A percentile compares a stretch with the other conserved stretches of the same genome.
Conservation (phyloP, 2,113 vertebrate genomes). For the Aegotheles bennettii region DNA sequence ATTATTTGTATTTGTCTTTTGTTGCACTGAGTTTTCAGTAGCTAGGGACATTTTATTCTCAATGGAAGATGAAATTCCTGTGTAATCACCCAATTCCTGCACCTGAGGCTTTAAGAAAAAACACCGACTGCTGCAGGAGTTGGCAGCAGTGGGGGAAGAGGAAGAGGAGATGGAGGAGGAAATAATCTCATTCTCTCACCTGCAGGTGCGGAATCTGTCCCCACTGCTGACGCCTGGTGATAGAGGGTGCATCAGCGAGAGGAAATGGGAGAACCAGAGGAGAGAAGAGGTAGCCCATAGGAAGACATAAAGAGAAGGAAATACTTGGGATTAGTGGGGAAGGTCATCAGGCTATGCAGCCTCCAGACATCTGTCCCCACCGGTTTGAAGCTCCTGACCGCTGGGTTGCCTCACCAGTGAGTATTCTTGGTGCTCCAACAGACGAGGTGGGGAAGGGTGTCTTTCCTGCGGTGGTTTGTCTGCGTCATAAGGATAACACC, state of each 20-base stretch:
- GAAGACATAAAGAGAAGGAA: constrained; percentile 50
- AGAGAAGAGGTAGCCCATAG: not conserved
- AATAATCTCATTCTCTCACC: constrained; percentile 53
- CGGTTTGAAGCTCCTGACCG: not conserved
- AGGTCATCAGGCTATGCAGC: not conserved
- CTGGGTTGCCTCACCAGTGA: not conserved
- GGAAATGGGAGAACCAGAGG: constrained; percentile 31
- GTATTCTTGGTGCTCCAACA: not conserved
- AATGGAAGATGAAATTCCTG: not conserved
- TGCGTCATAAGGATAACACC: not conserved
- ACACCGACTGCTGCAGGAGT: not conserved
- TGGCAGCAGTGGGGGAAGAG: constrained; percentile 27
- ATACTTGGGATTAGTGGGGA: constrained; percentile 7
- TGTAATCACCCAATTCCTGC: not conserved
- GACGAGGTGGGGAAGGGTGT: not conserved
- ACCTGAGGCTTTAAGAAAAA: constrained; percentile 41
- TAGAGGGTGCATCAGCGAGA: not conserved
- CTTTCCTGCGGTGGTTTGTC: not conserved
- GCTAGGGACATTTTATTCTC: not conserved
- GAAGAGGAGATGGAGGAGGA: constrained; percentile 55
- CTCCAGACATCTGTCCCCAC: constrained; percentile 15
- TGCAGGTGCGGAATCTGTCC: not conserved
- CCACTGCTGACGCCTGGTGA: not conserved
- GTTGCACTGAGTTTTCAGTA: not conserved
- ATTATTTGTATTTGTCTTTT: not conserved